A percentile compares a stretch with the other conserved stretches of the same genome.
Conservation (phyloP, 1,140 invertebrate genomes). For the Leptopilina clavipes region DNA sequence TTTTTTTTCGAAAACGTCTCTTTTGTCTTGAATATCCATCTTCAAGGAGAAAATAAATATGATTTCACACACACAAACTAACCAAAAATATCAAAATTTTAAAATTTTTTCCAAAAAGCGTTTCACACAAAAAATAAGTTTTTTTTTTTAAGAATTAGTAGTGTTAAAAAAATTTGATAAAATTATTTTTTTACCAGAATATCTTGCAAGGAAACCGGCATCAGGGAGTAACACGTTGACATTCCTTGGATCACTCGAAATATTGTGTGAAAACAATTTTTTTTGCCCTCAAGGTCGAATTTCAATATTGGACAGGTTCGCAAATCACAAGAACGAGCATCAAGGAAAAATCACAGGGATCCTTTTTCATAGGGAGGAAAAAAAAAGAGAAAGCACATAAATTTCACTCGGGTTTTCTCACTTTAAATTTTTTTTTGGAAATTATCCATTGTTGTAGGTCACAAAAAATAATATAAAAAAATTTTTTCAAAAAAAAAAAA, state of each 20-base stretch:
- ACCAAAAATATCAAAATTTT: background rate
- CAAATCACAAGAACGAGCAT: background rate
- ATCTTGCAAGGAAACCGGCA: slow-evolving; percentile 73
- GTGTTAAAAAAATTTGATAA: no score
- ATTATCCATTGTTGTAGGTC: no score
- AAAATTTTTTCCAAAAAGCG: no score
- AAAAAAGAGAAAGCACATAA: background rate
- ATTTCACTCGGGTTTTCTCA: background rate
- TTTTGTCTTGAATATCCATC: slow-evolving; percentile 31
- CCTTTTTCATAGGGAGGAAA: background rate
- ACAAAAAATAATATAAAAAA: no score
- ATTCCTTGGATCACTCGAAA: slow-evolving; percentile 52
- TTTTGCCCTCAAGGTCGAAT: background rate
- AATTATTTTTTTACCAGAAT: slow-evolving; percentile 71
- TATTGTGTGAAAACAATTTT: slow-evolving; percentile 28
- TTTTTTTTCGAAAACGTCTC: slow-evolving; percentile 2
- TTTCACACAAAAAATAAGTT: no score
- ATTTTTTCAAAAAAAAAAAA: no score
- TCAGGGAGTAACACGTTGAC: slow-evolving; percentile 70
- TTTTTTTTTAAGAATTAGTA: no score
- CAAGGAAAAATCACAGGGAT: slow-evolving; percentile 1
- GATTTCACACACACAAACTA: background rate
- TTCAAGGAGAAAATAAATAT: background rate
- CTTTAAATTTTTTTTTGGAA: background rate
- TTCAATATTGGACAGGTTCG: background rate